Base-by-base conservation (phyloP, 2,113 vertebrate genomes). In the Herpetotheres cachinnans region DNA sequence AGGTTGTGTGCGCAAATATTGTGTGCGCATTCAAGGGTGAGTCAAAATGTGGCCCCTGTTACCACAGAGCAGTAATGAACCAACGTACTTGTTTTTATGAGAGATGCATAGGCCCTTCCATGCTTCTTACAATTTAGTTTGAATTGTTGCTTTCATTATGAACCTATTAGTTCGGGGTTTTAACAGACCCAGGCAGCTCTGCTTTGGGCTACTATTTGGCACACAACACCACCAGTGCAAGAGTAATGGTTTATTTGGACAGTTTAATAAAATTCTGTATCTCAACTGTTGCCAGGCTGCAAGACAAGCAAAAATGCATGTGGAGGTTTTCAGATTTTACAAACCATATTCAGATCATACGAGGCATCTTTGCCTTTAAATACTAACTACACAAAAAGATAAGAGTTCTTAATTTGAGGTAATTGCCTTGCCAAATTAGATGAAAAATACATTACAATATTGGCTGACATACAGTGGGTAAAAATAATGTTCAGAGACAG, bases 21-120 rank as follows among this genome's bases (percentile, higher is more conserved):
- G 21, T 4, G 4, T 0, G 1, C 1, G 0, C 18, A 86, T 83
- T 36, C 0, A 3, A 56, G 24, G 8, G 7, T 7, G 17, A 70
- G 18, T 63, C 14, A 52, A 81, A 78, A 55, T 21, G 49, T 20
- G 18, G 22, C 15, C 32, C 32, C 50, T 73, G n/a, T 89, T 63
- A 52, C 30, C 44, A 32, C 52, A 52, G 76, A 83, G 65, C 42
- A 36, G 11, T 29, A 78, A 67, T 19, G 36, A 73, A 89, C 54
- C 32, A 65, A 55, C 26, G 8, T 34, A 34, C 6, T 70, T 2
- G 1, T 50, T 89, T 89, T 30, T 40, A 38, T 56, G 56, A 77
- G 32, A 42, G 13, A 52, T 62, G 14, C 59, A 42, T 8, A 55
- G 47, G 27, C 19, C 19, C 27, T 83, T 74, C 55, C 34, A 42